Conservation (phyloP, 2,113 vertebrate genomes). For the Todiramphus chloris region DNA sequence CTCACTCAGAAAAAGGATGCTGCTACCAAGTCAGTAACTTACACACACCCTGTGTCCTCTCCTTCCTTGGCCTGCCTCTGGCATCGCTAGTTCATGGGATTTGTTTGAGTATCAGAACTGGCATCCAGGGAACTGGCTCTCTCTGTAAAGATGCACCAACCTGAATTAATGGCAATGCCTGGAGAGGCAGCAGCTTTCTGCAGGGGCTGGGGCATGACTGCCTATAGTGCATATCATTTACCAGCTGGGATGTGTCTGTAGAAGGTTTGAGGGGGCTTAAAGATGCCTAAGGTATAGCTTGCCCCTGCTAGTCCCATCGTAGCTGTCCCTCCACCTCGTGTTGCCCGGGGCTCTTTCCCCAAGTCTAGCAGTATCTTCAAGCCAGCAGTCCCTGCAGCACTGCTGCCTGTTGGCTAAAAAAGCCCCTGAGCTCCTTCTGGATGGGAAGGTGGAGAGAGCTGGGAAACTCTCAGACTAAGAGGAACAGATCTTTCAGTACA, state of each 20-base stretch:
- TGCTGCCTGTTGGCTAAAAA: not conserved
- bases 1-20: not conserved
- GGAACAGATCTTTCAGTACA: not conserved
- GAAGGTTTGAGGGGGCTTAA: not conserved
- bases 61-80: not conserved
- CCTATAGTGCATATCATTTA: not conserved
- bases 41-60: not conserved
- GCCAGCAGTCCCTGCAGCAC: not conserved
- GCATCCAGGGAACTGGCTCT: not conserved
- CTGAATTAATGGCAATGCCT: not conserved
- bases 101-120: not conserved
- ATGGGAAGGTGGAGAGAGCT: not conserved
- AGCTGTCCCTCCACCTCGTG: not conserved
- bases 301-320: not conserved
- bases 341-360: not conserved
- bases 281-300: not conserved
- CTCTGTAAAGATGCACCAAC: not conserved
- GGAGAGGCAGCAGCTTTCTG: not conserved
- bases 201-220: not conserved
- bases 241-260: not conserved
- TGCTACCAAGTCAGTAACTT: not conserved
- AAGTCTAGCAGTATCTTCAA: not conserved
- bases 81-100: not conserved
- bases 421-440: not conserved
- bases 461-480: not conserved